A percentile compares a stretch with the other conserved stretches of the same genome.
These are phyloP conservation scores for Tenebrosternarchus preto DNA, from an alignment of 2,113 vertebrate genomes.

Conservation along the genomic window DNA sequence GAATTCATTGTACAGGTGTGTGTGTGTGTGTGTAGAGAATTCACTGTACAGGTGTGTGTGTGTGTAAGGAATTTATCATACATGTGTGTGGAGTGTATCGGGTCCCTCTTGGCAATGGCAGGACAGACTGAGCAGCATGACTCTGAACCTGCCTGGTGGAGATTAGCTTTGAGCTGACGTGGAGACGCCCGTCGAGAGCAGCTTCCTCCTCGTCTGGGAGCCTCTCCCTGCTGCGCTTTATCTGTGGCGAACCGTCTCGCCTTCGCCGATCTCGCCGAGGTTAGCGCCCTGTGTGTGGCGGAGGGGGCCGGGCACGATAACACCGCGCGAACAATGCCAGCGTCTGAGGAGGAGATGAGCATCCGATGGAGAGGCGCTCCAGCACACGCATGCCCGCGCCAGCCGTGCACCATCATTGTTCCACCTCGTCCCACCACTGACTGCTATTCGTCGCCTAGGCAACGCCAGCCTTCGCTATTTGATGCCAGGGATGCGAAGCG, in stretches of 20 bases:
- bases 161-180: constrained; percentile 51
- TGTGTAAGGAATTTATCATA: not conserved
- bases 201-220: not conserved
- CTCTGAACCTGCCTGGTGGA: constrained; percentile 47
- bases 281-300: too few relatives aligned
- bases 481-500: constrained; percentile 22
- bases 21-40: too few relatives aligned
- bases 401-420: constrained; percentile 25
- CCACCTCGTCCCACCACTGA: constrained; percentile 3
- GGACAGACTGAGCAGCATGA: constrained; percentile 6
- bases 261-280: constrained; percentile 37
- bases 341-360: constrained; percentile 38
- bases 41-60: too few relatives aligned
- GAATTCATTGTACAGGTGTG: not conserved
- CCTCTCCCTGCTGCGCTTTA: constrained; percentile 30
- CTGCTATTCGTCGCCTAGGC: constrained; percentile 29
- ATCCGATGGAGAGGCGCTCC: constrained; percentile 1
- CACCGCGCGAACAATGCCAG: constrained; percentile 36
- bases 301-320: too few relatives aligned
- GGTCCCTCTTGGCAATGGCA: not conserved
- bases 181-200: not conserved
- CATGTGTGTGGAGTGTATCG: not conserved
- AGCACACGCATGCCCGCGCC: not conserved
- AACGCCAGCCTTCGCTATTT: not conserved
- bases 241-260: constrained; percentile 37